These are phyloP conservation scores for Criorhina ranunculi DNA, from an alignment of 2,888 invertebrate genomes.

Conservation along the genomic window DNA sequence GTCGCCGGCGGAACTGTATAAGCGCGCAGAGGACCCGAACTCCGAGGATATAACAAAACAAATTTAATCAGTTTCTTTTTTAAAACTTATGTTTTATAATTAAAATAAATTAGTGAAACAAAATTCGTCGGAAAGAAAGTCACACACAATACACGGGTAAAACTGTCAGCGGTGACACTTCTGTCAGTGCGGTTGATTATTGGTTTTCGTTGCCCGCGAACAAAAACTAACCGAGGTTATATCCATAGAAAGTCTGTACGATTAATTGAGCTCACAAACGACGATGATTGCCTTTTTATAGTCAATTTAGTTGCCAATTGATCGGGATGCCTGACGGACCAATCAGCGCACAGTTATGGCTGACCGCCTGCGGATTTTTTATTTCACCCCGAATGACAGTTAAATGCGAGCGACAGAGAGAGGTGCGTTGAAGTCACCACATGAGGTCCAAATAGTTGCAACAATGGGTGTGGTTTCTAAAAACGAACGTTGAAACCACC, in stretches of 20 bases:
- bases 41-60: constrained; percentile 44
- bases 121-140: constrained; percentile 46
- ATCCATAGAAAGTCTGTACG: constrained; percentile 82
- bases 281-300: constrained; percentile 89
- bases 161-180: constrained; percentile 53
- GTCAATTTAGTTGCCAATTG: constrained; percentile 82
- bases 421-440: constrained; percentile 29
- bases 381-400: constrained; percentile 51
- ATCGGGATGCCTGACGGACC: constrained; percentile 80
- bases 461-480: constrained; percentile 15
- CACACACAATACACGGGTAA: constrained; percentile 1
- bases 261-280: constrained; percentile 84
- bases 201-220: constrained; percentile 67
- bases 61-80: constrained; percentile 37
- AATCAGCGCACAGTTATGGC: constrained; percentile 83
- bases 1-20: constrained; percentile 71
- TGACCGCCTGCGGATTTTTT: constrained; percentile 78
- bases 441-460: constrained; percentile 52
- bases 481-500: constrained; percentile 50
- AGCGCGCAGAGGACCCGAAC: constrained; percentile 28
- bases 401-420: constrained; percentile 62
- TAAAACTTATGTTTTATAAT: constrained; percentile 49
- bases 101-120: constrained; percentile 68
- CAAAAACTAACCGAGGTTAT: constrained; percentile 77
- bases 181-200: constrained; percentile 59